Conservation (phyloP, 2,888 invertebrate species). For the Orchestes rusci region DNA sequence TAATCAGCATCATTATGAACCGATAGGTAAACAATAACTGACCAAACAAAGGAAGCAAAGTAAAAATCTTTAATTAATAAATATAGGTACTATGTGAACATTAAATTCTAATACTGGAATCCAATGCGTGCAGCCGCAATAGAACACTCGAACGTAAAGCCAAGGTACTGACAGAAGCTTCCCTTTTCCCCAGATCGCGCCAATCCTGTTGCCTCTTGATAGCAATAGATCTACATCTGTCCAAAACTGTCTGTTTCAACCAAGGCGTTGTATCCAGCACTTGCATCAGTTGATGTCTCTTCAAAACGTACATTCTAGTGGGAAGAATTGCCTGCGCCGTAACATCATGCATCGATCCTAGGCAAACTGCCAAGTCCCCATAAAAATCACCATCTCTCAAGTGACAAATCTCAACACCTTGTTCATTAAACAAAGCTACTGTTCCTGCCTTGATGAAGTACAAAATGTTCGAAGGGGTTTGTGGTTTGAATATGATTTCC, state of each 20-base stretch:
- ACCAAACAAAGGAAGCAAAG: too few relatives aligned
- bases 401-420: slow-evolving; percentile 15
- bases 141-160: too few relatives aligned
- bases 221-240: neutral
- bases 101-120: too few relatives aligned
- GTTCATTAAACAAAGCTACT: slow-evolving; percentile 15
- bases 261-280: slow-evolving; percentile 4
- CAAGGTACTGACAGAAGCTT: too few relatives aligned
- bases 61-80: too few relatives aligned
- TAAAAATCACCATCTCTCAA: slow-evolving; percentile 16
- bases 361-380: slow-evolving; percentile 13
- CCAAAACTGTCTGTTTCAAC: slow-evolving; percentile 6
- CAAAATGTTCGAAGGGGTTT: neutral
- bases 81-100: too few relatives aligned
- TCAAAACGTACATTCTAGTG: slow-evolving; percentile 6
- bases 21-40: too few relatives aligned
- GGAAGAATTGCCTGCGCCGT: slow-evolving; percentile 12
- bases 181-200: too few relatives aligned
- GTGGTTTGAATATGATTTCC: slow-evolving; percentile 11
- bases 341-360: slow-evolving; percentile 3
- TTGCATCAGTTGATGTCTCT: slow-evolving; percentile 1
- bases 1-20: too few relatives aligned
- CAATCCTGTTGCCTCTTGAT: slow-evolving; percentile 5
- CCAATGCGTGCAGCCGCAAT: too few relatives aligned
- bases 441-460: slow-evolving; percentile 16